Evolutionary conservation across 2,113 vertebrate species (phyloP).

Genomic region (Dicentrarchus labrax): DNA sequence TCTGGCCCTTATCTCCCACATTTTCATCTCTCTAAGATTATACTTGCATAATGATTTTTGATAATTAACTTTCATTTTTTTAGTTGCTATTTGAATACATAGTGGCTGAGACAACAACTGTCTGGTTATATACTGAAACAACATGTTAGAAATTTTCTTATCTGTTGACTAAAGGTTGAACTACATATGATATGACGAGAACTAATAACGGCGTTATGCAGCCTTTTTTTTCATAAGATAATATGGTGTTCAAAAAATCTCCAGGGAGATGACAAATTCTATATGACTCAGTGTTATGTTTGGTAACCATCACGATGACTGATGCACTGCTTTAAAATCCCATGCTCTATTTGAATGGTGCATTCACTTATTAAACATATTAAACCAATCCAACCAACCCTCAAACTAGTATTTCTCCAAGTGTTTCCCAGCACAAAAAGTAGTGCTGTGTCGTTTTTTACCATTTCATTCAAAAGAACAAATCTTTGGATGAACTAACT

Average conservation of each 20-base stretch:
- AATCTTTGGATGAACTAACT: too few species aligned
- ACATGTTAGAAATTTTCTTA: background rate
- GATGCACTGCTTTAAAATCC: background rate
- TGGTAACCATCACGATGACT: constrained; percentile 28
- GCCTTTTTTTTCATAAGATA: background rate
- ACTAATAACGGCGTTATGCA: background rate
- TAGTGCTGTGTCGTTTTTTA: too few species aligned
- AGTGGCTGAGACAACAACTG: background rate
- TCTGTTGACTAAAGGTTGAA: background rate
- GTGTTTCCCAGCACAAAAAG: too few species aligned
- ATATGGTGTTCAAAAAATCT: constrained; percentile 21
- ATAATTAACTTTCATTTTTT: background rate
- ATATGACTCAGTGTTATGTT: constrained; percentile 40
- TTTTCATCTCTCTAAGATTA: background rate
- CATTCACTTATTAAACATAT: too few species aligned
- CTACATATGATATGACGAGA: background rate
- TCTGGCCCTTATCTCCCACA: background rate
- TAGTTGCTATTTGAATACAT: background rate
- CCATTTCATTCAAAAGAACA: too few species aligned
- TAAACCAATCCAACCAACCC: too few species aligned
- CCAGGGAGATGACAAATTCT: constrained; percentile 9
- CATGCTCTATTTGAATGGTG: too few species aligned
- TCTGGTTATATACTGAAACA: background rate
- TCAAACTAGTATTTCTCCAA: too few species aligned
- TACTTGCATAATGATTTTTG: background rate